phyloP scores from a whole-genome alignment of 2,113 vertebrate genomes.

The Crotophaga sulcirostris region DNA sequence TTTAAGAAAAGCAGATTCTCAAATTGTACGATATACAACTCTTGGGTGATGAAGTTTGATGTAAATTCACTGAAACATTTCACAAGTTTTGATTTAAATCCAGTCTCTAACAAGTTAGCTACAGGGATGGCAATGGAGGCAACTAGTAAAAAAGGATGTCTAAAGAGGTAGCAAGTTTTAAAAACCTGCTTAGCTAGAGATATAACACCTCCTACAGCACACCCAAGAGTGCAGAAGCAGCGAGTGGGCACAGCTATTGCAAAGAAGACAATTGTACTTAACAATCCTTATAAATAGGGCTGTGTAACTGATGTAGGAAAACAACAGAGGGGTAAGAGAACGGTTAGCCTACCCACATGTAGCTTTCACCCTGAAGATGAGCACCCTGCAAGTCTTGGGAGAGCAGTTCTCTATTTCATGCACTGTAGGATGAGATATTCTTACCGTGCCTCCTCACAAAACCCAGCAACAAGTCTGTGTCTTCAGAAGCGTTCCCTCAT shows the following conservation, averaged over 20 bases:
- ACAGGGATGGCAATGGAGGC: not conserved
- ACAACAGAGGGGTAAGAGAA: not conserved
- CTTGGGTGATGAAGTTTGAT: not conserved
- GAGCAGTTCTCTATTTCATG: not conserved
- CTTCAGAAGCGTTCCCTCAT: not conserved
- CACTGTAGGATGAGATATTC: not conserved
- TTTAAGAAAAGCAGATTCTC: not conserved
- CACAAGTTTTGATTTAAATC: not conserved
- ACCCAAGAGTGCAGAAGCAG: not conserved
- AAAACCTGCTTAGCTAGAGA: not conserved
- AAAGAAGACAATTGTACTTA: not conserved
- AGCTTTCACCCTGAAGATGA: not conserved
- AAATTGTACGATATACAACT: not conserved
- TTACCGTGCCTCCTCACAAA: not conserved
- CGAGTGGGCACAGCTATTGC: not conserved
- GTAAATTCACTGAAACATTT: not conserved
- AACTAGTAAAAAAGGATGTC: not conserved
- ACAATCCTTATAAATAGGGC: not conserved
- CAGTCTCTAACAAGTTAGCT: not conserved
- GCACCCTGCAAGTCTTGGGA: not conserved
- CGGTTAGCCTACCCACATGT: fast-evolving
- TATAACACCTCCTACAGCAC: not conserved
- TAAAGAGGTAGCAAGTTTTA: not conserved
- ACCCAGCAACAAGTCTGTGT: not conserved
- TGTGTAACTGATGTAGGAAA: not conserved